Evolutionary conservation across 2,113 vertebrate species (phyloP), one percentile per base, ranked within the genome.

Genomic region (Bubo scandiacus): DNA sequence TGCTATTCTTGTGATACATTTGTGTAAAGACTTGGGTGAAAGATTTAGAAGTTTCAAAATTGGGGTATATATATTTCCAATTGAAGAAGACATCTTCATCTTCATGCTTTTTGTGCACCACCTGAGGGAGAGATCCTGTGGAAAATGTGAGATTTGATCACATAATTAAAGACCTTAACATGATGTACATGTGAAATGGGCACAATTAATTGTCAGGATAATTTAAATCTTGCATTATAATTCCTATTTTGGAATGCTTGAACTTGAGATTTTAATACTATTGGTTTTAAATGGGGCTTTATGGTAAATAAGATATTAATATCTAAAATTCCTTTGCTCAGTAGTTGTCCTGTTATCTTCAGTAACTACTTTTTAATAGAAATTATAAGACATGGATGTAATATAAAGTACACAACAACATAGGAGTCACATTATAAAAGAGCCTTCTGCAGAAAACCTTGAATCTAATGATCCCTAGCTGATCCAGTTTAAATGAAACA

Each of bases 401-500:
- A 57, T 58, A 67, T 61, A 7, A 79, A 81, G n/a, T 38, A 20
- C 6, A 12, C 65, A 43, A 38, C 43, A 72, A 43, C 4, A 5
- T 34, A 43, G 40, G 19, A 91, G 49, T 67, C 55, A 49, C 16
- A 18, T 67, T 71, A 55, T 79, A 74, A 84, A 79, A 29, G 20
- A 62, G 15, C 22, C 29, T 85, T 90, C 40, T 95, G 54, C 74
- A 94, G 52, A 85, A 91, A 87, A 78, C 26, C 26, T 91, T 65
- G 52, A 63, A 79, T 92, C 38, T 93, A 92, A 82, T 85, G 91
- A 90, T 95, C 66, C 23, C 38, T 51, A 55, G 26, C 29, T 94
- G 57, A 91, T 94, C 47, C 40, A 1, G 14, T 85, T 92, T 75
- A 90, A 96, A 94, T 93, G 70, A 95, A 92, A 81, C 21, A 67